Base-by-base conservation (phyloP, 2,113 vertebrate genomes). In the Speoplatyrhinus poulsoni region DNA sequence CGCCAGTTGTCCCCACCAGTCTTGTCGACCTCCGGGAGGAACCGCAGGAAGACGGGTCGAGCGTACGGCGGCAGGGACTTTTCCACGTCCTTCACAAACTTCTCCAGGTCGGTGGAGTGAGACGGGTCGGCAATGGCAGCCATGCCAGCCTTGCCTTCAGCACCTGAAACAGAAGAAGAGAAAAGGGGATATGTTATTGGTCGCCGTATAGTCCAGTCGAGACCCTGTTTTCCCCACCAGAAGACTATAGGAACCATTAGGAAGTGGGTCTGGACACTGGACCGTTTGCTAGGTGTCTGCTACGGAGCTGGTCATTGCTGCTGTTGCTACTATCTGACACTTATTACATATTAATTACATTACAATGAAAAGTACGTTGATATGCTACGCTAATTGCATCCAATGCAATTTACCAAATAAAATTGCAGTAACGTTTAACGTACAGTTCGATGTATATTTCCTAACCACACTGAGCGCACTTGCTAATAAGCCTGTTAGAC, bases 61-160 rank as follows among this genome's bases (percentile, higher is more conserved):
- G 98, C 95, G 0, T 98, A 99, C 0, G 93, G 85, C 0, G 98
- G 98, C 60, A 99, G 90, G 1, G 93, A 91, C 79, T 95, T 96
- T 74, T 94, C 93, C 82, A 99, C 91, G 65, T 95, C 93, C 6
- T 72, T 92, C 6, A 91, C 91, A 70, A 99, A 95, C 67, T 54
- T 85, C 46, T 91, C 93, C 63, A 99, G 88, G 89, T 99, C 92
- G 3, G 93, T 93, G 73, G 70, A 87, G 57, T 91, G 74, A 0
- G 87, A 73, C 0, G 94, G 92, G 77, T 94, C 95, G 0, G 94
- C 96, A 0, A 99, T 90, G n/a, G 98, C 96, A 0, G 97, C 98
- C 98, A 99, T 99, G 55, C 98, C 98, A 0, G 96, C 95, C 75
- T 95, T 96, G n/a, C 98, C 98, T 70, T 99, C 98, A 0, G 91